These are phyloP conservation scores for Sinocyclocheilus anophthalmus DNA, from an alignment of 2,113 vertebrate species.

Conservation along the genomic window DNA sequence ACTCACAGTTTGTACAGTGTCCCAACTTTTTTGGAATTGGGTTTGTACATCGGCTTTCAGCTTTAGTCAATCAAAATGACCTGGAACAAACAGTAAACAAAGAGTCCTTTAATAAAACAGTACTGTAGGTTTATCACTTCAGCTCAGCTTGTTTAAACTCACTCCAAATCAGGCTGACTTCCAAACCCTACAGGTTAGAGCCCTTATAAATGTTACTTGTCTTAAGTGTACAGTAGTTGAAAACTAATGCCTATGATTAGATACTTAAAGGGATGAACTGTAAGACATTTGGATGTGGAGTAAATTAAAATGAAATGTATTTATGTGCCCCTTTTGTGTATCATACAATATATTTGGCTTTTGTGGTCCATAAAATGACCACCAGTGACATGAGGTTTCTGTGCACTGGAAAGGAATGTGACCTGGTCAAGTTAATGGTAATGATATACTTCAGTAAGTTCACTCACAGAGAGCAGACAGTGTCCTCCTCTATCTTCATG, in stretches of 20 bases:
- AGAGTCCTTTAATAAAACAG: constrained; percentile 71
- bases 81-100: constrained; percentile 73
- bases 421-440: constrained; percentile 39
- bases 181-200: not conserved
- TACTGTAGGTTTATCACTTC: constrained; percentile 67
- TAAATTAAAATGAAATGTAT: not conserved
- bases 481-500: constrained; percentile 57
- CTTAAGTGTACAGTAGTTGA: constrained; percentile 36
- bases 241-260: not conserved
- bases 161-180: constrained; percentile 52
- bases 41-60: constrained; percentile 62
- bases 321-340: not conserved
- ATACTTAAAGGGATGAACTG: not conserved
- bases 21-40: too few relatives aligned
- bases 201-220: not conserved
- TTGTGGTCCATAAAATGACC: not conserved
- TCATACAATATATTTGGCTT: not conserved
- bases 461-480: constrained; percentile 58
- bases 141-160: constrained; percentile 46
- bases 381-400: not conserved
- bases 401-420: constrained; percentile 13
- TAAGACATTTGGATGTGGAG: not conserved
- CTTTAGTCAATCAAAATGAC: constrained; percentile 70
- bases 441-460: constrained; percentile 59
- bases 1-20: too few relatives aligned